phyloP scores from a whole-genome alignment of 2,797 vertebrate genomes.

The Coregonus sp. region DNA sequence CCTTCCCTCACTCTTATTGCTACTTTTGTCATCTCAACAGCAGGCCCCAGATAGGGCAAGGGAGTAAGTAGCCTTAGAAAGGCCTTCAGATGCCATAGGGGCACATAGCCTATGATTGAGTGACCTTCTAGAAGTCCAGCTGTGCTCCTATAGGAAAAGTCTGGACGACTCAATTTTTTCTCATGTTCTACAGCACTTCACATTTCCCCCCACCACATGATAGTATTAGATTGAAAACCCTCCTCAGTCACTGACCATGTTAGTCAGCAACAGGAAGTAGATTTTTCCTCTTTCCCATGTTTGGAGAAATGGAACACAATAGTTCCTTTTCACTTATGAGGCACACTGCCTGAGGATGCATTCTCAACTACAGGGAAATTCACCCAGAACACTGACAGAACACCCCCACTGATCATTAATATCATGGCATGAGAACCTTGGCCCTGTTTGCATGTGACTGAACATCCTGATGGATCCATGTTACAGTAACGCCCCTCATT shows the following conservation, averaged over 20 bases:
- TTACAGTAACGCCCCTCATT: slow-evolving; percentile 37
- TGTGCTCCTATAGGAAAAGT: slow-evolving; percentile 31
- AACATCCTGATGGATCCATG: slow-evolving; percentile 25
- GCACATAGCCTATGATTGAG: slow-evolving; percentile 49
- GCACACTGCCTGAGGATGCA: neutral
- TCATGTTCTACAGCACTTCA: slow-evolving; percentile 15
- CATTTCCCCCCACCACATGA: neutral
- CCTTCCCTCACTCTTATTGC: slow-evolving; percentile 74
- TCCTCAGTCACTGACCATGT: neutral
- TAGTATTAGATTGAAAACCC: neutral
- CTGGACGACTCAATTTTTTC: slow-evolving; percentile 35
- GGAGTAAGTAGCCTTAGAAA: slow-evolving; percentile 41
- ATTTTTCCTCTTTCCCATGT: neutral
- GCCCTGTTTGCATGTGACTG: slow-evolving; percentile 37
- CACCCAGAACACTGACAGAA: neutral
- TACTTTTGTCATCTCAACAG: slow-evolving; percentile 74
- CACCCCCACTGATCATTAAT: neutral
- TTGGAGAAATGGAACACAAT: neutral
- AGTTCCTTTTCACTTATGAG: neutral
- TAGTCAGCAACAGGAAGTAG: neutral
- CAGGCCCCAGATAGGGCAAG: slow-evolving; percentile 47
- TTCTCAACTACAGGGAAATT: neutral
- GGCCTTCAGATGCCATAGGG: slow-evolving; percentile 52
- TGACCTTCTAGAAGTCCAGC: slow-evolving; percentile 55
- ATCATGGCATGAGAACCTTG: neutral